These are phyloP conservation scores for Pocillopora meandrina DNA, from an alignment of 92 coral and sea anemone species.

Conservation along the genomic window DNA sequence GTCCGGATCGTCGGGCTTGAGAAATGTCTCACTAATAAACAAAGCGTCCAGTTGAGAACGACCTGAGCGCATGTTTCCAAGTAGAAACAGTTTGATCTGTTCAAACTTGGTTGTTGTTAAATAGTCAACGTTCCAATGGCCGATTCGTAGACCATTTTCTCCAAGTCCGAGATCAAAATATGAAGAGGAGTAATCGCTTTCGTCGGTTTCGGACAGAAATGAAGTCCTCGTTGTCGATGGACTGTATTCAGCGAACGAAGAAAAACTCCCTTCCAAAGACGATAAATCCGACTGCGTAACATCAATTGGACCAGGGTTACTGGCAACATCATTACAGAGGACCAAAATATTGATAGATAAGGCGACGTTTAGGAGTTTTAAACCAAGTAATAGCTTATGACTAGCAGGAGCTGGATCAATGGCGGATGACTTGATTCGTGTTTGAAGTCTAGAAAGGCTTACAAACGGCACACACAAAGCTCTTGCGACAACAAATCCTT, in stretches of 20 bases:
- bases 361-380: too few relatives aligned
- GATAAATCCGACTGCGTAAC: not conserved
- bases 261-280: not conserved
- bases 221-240: not conserved
- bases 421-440: too few relatives aligned
- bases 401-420: too few relatives aligned
- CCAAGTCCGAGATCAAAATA: too few relatives aligned
- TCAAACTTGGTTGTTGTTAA: too few relatives aligned
- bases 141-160: too few relatives aligned
- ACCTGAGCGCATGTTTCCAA: not conserved
- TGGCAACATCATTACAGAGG: not conserved
- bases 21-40: constrained; percentile 17
- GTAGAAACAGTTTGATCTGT: constrained; percentile 24
- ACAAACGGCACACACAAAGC: too few relatives aligned
- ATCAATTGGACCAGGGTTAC: not conserved
- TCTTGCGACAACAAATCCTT: too few relatives aligned
- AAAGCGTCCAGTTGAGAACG: constrained; percentile 9
- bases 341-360: not conserved
- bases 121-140: too few relatives aligned
- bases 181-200: not conserved
- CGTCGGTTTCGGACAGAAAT: not conserved
- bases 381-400: too few relatives aligned
- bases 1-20: constrained; percentile 12
- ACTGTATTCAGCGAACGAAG: not conserved
- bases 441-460: too few relatives aligned